A percentile compares a stretch with the other conserved stretches of the same genome.
Evolutionary conservation across 1,140 invertebrate genomes (phyloP).

Genomic region (Odontomachus brunneus): DNA sequence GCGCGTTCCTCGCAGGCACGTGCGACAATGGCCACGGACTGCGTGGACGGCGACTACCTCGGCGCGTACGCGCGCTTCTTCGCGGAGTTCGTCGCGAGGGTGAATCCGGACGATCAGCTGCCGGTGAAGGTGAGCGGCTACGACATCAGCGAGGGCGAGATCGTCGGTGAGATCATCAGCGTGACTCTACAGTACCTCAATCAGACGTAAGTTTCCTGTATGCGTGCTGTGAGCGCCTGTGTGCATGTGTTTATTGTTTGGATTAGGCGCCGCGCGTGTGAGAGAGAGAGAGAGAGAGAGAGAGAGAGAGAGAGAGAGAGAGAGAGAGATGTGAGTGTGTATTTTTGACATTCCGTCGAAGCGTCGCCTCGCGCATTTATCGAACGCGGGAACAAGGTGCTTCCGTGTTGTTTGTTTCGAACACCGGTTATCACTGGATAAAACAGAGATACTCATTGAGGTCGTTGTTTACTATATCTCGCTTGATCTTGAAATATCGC

Average conservation of each 20-base stretch:
- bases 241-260: neutral
- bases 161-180: slow-evolving; percentile 91
- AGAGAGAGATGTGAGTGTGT: neutral
- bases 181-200: slow-evolving; percentile 92
- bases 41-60: slow-evolving; percentile 88
- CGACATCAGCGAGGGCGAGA: slow-evolving; percentile 89
- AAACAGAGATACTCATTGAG: too few relatives aligned
- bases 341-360: slow-evolving; percentile 20
- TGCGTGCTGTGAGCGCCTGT: too few relatives aligned
- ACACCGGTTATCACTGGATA: too few relatives aligned
- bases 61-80: slow-evolving; percentile 89
- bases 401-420: too few relatives aligned
- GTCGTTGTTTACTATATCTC: too few relatives aligned
- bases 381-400: too few relatives aligned
- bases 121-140: slow-evolving; percentile 90
- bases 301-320: too few relatives aligned
- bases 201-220: slow-evolving; percentile 88
- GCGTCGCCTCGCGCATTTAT: neutral
- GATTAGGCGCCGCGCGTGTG: too few relatives aligned
- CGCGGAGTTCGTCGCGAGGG: slow-evolving; percentile 88
- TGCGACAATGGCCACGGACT: slow-evolving; percentile 73
- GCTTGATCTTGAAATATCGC: too few relatives aligned
- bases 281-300: too few relatives aligned
- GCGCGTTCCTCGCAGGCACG: neutral
- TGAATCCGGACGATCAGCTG: slow-evolving; percentile 90